A percentile compares a stretch with the other conserved stretches of the same genome.
These are phyloP conservation scores for Chamaetylas fuelleborni DNA, from an alignment of 2,113 vertebrate species.

Conservation along the genomic window DNA sequence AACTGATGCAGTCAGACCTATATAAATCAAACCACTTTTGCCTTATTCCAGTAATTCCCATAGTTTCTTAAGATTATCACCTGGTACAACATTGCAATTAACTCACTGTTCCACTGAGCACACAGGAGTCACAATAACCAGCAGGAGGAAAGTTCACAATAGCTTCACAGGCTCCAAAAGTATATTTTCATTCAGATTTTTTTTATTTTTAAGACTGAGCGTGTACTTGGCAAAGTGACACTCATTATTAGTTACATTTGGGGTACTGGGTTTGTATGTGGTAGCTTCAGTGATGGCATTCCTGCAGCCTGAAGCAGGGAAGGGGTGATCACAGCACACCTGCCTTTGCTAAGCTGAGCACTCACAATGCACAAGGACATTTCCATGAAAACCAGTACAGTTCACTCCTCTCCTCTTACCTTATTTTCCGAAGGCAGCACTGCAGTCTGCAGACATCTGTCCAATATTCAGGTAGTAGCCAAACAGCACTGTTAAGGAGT, in stretches of 20 bases:
- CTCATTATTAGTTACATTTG: rapidly evolving
- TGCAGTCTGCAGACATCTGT: neutral
- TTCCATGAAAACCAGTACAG: neutral
- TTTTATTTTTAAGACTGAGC: neutral
- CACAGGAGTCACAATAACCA: neutral
- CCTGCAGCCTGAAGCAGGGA: neutral
- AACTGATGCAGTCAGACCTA: neutral
- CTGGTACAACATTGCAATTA: rapidly evolving
- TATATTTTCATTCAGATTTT: neutral
- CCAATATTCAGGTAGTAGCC: neutral
- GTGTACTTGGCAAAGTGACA: neutral
- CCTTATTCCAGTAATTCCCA: neutral
- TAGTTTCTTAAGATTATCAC: neutral
- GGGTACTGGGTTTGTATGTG: neutral
- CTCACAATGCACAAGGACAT: neutral
- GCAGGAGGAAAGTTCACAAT: neutral
- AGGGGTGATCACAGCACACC: neutral
- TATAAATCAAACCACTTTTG: neutral
- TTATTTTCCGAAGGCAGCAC: neutral
- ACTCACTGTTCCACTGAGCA: rapidly evolving
- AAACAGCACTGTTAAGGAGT: neutral
- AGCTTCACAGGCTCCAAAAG: neutral
- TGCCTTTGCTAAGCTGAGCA: neutral
- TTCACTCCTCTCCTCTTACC: neutral
- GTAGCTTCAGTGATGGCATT: neutral